Base-by-base conservation (phyloP, 2,888 invertebrate genomes). In the Ctenicera cuprea region DNA sequence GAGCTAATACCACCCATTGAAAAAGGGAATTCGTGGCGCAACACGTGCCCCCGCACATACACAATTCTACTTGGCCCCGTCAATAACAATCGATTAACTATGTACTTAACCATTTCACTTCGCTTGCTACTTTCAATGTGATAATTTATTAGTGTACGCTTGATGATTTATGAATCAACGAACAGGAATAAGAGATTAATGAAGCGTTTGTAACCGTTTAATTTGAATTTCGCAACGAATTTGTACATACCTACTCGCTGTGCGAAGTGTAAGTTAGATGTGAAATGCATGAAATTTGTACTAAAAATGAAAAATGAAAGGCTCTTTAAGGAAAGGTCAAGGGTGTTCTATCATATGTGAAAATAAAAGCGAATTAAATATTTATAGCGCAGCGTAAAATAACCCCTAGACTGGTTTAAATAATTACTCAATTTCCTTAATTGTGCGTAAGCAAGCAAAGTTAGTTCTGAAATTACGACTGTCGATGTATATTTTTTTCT, bases 1-100 rank as follows among this genome's bases (percentile, higher is more conserved):
- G 76, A 57, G 76, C 59, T 76, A 76, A 76, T 76, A 68, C 69
- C 71, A 50, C 50, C 41, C 68, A 71, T 73, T 71, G 43, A 68
- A 63, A 71, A 71, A 66, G 57, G 12, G 30, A 66, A 62, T 74
- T 74, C 61, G 43, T 57, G 54, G 63, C 43, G 71, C 72, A 71
- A 71, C 74, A 74, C 74, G 74, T 74, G 74, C 71, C 74, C 62
- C 54, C 45, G 43, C 50, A 41, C 61, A 54, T 18, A 41, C 26
- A 16, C 30, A 57, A 63, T 71, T 63, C 45, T 30, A 64, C 64
- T 71, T 59, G 57, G 11, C 48, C 37, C 18, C 16, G 45, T 65
- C 71, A 66, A 62, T 66, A 71, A 66, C 52, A 16, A 67, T 62
- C 67, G 72, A 73, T 73, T 73, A 68, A 57, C 37, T 71, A 43